Evolutionary conservation across 30 jellyfish, hydroid and myxozoan species (phyloP).

Genomic region (Catostylus mosaicus): DNA sequence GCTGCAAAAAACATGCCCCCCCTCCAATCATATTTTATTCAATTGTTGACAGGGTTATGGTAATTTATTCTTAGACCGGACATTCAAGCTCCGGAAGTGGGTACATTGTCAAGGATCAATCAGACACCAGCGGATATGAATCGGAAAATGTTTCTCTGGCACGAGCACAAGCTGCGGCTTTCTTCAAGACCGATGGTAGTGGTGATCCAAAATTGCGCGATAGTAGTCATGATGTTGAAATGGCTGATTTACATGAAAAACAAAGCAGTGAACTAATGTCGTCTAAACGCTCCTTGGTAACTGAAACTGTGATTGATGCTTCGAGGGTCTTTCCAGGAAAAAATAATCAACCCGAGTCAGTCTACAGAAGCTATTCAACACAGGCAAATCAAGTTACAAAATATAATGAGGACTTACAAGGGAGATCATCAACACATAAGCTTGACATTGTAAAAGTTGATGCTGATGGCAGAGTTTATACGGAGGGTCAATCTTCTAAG

Average conservation of each 20-base stretch:
- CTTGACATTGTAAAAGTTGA: not conserved
- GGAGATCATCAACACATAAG: not conserved
- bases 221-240: not conserved
- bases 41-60: too few species aligned
- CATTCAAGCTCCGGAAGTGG: slow-evolving; percentile 15
- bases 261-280: not conserved
- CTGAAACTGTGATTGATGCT: not conserved
- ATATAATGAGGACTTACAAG: not conserved
- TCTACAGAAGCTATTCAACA: not conserved
- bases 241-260: not conserved
- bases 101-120: not conserved
- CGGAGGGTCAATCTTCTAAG: not conserved
- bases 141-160: not conserved
- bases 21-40: too few species aligned
- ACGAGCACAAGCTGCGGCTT: not conserved
- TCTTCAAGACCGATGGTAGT: not conserved
- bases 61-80: not conserved
- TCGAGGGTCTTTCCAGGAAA: not conserved
- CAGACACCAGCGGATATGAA: not conserved
- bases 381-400: not conserved
- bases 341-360: not conserved
- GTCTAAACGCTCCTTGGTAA: not conserved
- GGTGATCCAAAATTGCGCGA: not conserved
- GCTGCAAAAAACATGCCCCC: too few species aligned
- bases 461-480: not conserved